Evolutionary conservation across 2,113 vertebrate genomes (phyloP).

Genomic region (Uria aalge): DNA sequence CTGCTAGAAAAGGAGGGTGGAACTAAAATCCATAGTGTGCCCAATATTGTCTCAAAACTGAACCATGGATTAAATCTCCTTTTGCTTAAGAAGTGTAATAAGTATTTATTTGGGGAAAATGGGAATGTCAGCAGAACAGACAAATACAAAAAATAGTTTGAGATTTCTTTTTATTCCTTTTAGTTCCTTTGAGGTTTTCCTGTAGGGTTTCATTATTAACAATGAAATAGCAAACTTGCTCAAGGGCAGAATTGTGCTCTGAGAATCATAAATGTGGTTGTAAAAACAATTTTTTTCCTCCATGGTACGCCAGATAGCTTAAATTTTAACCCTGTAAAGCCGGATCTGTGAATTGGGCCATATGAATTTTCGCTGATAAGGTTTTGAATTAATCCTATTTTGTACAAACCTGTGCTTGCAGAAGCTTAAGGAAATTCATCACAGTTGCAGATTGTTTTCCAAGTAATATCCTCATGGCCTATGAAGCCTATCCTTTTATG

Average conservation of each 20-base stretch:
- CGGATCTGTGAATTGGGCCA: neutral
- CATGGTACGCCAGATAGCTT: neutral
- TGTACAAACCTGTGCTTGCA: conserved; percentile 36
- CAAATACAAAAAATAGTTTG: neutral
- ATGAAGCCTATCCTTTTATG: conserved; percentile 13
- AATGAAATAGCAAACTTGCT: conserved; percentile 35
- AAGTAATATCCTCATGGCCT: conserved; percentile 24
- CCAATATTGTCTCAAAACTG: neutral
- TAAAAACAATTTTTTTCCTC: neutral
- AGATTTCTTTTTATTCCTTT: neutral
- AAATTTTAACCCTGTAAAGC: conserved; percentile 60
- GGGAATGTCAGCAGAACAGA: neutral
- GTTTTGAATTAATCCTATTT: conserved; percentile 59
- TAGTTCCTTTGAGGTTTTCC: conserved; percentile 30
- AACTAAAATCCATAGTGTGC: neutral
- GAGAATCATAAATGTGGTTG: neutral
- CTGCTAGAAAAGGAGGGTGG: neutral
- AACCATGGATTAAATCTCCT: neutral
- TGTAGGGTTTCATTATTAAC: conserved; percentile 45
- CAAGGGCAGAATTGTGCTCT: conserved; percentile 2
- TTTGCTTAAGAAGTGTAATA: conserved; percentile 4
- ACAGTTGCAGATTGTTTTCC: conserved; percentile 51
- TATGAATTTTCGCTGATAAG: conserved; percentile 60
- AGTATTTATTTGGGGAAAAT: conserved; percentile 18
- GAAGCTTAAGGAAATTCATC: conserved; percentile 55